phyloP scores from a whole-genome alignment of 1,140 invertebrate species.

The Eulimnadia texana region DNA sequence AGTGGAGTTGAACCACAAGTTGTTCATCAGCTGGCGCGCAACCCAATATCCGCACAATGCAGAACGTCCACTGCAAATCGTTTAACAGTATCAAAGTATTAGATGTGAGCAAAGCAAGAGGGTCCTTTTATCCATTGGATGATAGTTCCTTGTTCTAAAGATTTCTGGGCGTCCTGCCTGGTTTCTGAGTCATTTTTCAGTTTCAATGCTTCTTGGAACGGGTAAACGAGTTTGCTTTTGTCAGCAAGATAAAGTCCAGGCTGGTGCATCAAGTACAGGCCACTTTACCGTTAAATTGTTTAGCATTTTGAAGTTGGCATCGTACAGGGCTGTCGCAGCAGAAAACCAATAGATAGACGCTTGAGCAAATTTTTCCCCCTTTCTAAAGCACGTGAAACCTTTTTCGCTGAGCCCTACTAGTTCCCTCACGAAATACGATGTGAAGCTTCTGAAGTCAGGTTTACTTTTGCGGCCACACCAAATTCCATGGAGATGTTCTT shows the following conservation, averaged over 20 bases:
- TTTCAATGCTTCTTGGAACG: background rate
- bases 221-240: background rate
- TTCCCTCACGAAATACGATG: background rate
- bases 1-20: background rate
- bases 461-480: background rate
- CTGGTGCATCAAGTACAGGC: background rate
- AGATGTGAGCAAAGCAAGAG: background rate
- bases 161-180: background rate
- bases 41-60: constrained; percentile 1
- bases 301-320: background rate
- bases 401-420: background rate
- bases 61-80: background rate
- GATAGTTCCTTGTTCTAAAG: background rate
- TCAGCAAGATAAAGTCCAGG: background rate
- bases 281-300: background rate
- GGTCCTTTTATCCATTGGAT: background rate
- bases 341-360: background rate
- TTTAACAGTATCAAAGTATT: background rate
- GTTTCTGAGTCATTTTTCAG: background rate
- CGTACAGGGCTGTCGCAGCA: background rate
- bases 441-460: background rate
- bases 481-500: background rate
- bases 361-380: background rate
- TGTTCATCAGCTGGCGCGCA: background rate
- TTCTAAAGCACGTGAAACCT: background rate